Percentiles rank a stretch among this genome's conserved stretches.
Conservation (phyloP, 2,113 vertebrate species). For the Dasyornis broadbenti region DNA sequence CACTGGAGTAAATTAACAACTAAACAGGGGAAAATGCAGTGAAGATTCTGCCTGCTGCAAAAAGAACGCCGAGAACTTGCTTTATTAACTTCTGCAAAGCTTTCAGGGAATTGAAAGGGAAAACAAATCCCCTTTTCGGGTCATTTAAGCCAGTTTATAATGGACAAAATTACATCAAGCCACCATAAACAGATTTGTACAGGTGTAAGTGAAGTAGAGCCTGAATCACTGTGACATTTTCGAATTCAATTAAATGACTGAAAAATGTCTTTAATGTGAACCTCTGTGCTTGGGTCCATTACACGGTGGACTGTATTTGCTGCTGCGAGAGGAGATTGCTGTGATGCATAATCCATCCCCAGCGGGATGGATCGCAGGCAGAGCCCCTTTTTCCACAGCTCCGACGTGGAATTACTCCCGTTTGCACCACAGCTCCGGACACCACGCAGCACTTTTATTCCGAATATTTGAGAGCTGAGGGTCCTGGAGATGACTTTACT, state of each 20-base stretch:
- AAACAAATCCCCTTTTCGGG: neutral
- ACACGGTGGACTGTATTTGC: neutral
- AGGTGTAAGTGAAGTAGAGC: slow-evolving; percentile 38
- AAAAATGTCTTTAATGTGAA: slow-evolving; percentile 29
- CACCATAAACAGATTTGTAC: slow-evolving; percentile 29
- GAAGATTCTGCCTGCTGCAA: neutral
- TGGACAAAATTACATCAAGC: slow-evolving; percentile 15
- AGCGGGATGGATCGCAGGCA: neutral
- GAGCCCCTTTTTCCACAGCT: neutral
- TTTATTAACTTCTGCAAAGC: slow-evolving; percentile 15
- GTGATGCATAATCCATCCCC: neutral
- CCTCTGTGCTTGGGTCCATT: neutral
- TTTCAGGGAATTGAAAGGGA: neutral
- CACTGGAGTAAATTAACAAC: neutral
- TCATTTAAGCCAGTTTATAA: slow-evolving; percentile 18
- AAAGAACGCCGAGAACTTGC: neutral
- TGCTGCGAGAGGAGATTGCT: neutral
- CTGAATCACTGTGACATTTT: neutral
- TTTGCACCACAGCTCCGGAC: neutral
- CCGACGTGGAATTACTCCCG: neutral
- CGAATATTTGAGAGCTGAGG: slow-evolving; percentile 27
- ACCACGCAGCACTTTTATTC: neutral
- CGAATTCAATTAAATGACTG: slow-evolving; percentile 43
- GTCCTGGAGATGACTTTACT: neutral
- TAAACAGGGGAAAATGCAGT: neutral